These are phyloP conservation scores for Choloepus hoffmanni DNA, from an alignment of 2,113 vertebrate species.

Conservation along the genomic window DNA sequence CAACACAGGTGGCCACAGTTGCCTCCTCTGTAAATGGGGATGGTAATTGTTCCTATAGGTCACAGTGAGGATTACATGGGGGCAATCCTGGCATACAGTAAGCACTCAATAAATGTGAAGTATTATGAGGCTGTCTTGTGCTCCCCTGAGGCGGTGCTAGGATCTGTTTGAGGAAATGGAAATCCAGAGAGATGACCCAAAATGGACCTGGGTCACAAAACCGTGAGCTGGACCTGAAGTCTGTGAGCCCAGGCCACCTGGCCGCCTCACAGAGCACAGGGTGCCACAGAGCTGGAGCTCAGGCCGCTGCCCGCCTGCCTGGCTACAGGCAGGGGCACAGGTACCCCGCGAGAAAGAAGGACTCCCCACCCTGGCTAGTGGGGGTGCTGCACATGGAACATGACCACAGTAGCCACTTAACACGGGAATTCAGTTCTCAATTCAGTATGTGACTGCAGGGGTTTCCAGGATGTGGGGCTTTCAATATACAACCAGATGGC, in stretches of 20 bases:
- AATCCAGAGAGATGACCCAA: neutral
- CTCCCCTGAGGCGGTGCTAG: neutral
- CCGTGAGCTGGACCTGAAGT: neutral
- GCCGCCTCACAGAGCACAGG: neutral
- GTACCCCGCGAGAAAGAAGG: neutral
- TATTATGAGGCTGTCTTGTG: neutral
- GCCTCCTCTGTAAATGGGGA: neutral
- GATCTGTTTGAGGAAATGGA: neutral
- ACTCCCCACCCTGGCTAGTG: too few species aligned
- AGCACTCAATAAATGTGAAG: neutral
- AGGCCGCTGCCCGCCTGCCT: fast-evolving
- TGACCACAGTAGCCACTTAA: neutral
- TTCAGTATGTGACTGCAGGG: neutral
- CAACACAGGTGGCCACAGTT: neutral
- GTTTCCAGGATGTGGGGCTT: neutral
- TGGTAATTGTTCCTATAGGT: neutral
- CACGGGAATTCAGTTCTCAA: neutral
- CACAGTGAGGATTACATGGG: neutral
- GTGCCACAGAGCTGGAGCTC: neutral
- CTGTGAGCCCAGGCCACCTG: neutral
- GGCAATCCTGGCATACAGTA: neutral
- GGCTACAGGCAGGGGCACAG: neutral
- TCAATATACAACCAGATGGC: neutral
- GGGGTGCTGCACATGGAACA: neutral
- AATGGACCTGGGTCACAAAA: neutral